Base-by-base conservation (phyloP, 2,888 invertebrate species). In the Lepidochitona cinerea region DNA sequence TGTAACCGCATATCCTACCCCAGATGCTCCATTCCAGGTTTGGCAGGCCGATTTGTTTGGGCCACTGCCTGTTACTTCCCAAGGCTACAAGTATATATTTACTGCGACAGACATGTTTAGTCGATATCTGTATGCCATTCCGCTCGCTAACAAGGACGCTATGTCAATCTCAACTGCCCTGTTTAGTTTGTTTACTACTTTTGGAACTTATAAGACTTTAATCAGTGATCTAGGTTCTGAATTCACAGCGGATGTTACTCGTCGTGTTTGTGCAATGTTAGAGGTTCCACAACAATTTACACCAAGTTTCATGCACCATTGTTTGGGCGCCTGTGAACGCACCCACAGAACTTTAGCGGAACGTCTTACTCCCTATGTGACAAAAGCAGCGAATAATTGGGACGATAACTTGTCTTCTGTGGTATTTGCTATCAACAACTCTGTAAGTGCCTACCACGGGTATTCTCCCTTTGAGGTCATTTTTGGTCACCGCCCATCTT, bases 201-300 rank as follows among this genome's bases (percentile, higher is more conserved):
- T 37, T 9, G 6, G 66, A 23, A 37, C 37, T 2, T 66, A 37
- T 66, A 37, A 35, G 23, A 37, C 66, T 35, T 37, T 66, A 23
- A 66, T 66, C 7, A 35, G n/a, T 14, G 66, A 66, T 66, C 66
- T n/a, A 35, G 66, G 66, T 23, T 66, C 66, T 23, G 66, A 66
- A 35, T 66, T 66, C 29, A 66, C 66, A 18, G 66, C 66, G 1
- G 32, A 59, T 1, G 59, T n/a, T n/a, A n/a, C n/a, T n/a, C n/a
- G n/a, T n/a, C n/a, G n/a, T 59, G 59, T 59, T 4, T 59, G 29
- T 59, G 12, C 12, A 29, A 14, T 59, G 59, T 1, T 4, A 14
- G 59, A 59, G 23, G 59, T 59, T 14, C 26, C 59, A 23, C 29
- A 29, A 32, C 59, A 59, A 32, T 59, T 4, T 66, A 66, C 66